Evolutionary conservation across 2,113 vertebrate genomes (phyloP), one percentile per base, ranked within the genome.

Genomic region (Solea senegalensis): DNA sequence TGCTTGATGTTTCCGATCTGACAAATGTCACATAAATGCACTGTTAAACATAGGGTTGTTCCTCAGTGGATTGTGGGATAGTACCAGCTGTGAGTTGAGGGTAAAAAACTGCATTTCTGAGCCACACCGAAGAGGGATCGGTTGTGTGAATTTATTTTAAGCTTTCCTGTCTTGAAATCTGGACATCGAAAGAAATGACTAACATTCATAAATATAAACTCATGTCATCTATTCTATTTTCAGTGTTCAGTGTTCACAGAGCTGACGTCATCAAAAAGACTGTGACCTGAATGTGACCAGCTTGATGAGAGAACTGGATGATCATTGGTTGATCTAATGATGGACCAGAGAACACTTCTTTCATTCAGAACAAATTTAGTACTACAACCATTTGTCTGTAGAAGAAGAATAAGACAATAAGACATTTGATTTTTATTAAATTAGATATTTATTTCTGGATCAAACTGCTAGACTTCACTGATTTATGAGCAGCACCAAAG

Each of bases 211-310:
- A 50, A 39, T 9, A 53, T n/a, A 7, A 1, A 59, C 15, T 56
- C 3, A 44, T 9, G n/a, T 49, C 65, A 16, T 49, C 14, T 5
- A 21, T 72, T 56, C 61, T 40, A 16, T 40, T 69, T 75, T 65
- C 43, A 58, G 34, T 34, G 34, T 34, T 34, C 34, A 0, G 34
- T 2, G 34, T n/a, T n/a, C 3, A 34, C 34, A 34, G 3, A 34
- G 34, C 34, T 34, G 34, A 34, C 2, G 34, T 34, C 34, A 34
- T 34, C 34, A 34, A 34, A 34, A 34, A 34, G 16, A 49, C 52
- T 13, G 26, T 62, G 64, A 45, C 16, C 7, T 6, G 1, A 13
- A 1, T 26, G 7, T 34, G 54, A 73, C 51, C 56, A 3, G 9
- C 7, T 4, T 2, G 1, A 34, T 6, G 1, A 6, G 34, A 34